These are phyloP conservation scores for Flexamia atlantica DNA, from an alignment of 2,888 invertebrate genomes.

Conservation along the genomic window DNA sequence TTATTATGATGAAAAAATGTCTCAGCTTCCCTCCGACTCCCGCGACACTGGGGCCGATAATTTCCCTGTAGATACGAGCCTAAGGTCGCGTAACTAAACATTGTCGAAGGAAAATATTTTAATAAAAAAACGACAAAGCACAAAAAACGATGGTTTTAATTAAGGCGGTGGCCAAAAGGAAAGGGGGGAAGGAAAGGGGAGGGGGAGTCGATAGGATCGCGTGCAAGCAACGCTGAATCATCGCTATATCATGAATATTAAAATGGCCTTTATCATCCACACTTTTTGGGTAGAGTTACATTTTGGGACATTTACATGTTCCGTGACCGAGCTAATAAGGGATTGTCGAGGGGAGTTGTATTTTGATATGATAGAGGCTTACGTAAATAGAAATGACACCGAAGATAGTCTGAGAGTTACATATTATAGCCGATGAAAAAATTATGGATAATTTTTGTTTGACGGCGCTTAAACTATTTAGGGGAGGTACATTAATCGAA, in stretches of 20 bases:
- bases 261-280: conserved; percentile 41
- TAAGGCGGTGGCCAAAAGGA: conserved; percentile 38
- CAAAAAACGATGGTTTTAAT: conserved; percentile 59
- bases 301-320: conserved; percentile 29
- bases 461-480: too few relatives aligned
- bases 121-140: conserved; percentile 29
- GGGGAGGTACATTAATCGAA: too few relatives aligned
- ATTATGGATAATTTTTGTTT: too few relatives aligned
- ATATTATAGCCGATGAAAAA: too few relatives aligned
- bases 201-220: conserved; percentile 43
- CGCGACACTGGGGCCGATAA: conserved; percentile 11
- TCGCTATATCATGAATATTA: conserved; percentile 57
- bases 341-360: background rate
- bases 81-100: conserved; percentile 37
- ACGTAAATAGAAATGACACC: background rate
- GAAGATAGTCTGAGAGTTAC: too few relatives aligned
- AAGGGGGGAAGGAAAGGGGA: background rate
- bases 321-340: conserved; percentile 14
- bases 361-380: conserved; percentile 1
- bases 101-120: conserved; percentile 51
- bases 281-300: conserved; percentile 44
- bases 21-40: conserved; percentile 12
- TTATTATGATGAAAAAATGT: conserved; percentile 33
- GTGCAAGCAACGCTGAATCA: conserved; percentile 35
- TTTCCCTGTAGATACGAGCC: conserved; percentile 55